These are phyloP conservation scores for Eleutherodactylus coqui DNA, from an alignment of 2,797 vertebrate species.

Conservation along the genomic window DNA sequence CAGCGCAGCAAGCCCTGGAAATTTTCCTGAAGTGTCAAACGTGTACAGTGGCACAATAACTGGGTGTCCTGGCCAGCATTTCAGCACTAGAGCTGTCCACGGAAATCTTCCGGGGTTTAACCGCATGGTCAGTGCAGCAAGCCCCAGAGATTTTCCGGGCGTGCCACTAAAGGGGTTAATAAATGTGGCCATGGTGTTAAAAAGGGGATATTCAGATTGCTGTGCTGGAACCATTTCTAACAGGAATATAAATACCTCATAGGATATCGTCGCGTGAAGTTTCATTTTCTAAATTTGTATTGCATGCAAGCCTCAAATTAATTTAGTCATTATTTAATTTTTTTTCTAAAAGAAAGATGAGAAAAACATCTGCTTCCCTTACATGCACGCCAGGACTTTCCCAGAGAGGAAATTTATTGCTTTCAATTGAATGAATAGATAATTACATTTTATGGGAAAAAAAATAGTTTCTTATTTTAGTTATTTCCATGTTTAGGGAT, in stretches of 20 bases:
- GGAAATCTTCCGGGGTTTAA: too few species aligned
- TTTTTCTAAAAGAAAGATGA: neutral
- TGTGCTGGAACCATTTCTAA: neutral
- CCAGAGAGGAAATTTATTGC: neutral
- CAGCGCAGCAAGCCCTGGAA: too few species aligned
- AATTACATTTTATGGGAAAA: constrained; percentile 5
- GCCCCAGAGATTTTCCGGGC: too few species aligned
- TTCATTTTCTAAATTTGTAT: neutral
- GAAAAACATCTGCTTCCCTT: constrained; percentile 8
- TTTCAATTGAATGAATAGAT: neutral
- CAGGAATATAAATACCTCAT: neutral
- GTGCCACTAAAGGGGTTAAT: too few species aligned
- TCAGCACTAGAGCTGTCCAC: too few species aligned
- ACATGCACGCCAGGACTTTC: neutral
- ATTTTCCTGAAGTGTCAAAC: too few species aligned
- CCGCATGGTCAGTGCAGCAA: too few species aligned
- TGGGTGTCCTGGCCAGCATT: too few species aligned
- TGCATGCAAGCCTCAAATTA: neutral
- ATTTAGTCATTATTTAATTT: neutral
- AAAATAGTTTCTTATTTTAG: neutral
- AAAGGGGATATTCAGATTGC: neutral
- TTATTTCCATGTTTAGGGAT: neutral
- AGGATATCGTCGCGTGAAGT: too few species aligned
- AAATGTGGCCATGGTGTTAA: too few species aligned
- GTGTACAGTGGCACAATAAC: too few species aligned